Evolutionary conservation across 2,113 vertebrate genomes (phyloP).

Genomic region (Colaptes auratus): DNA sequence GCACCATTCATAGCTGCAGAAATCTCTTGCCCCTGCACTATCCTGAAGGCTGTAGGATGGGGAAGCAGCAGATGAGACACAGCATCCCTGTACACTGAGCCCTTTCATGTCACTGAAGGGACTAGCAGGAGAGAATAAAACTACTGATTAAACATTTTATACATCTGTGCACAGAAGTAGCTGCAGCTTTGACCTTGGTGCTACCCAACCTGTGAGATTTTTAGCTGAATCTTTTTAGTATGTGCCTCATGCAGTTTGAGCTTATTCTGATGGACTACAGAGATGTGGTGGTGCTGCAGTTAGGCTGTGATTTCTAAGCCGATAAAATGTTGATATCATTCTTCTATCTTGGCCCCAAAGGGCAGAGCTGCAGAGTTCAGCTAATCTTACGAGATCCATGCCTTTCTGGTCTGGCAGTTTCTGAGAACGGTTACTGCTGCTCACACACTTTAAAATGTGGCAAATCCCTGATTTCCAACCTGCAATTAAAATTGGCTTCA

Average conservation of each 20-base stretch:
- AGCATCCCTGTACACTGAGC: not conserved
- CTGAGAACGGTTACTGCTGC: not conserved
- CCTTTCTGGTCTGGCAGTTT: not conserved
- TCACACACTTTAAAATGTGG: not conserved
- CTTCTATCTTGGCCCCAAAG: not conserved
- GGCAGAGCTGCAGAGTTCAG: not conserved
- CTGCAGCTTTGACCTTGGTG: not conserved
- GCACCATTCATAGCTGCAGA: fast-evolving
- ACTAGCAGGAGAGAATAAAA: not conserved
- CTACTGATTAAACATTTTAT: not conserved
- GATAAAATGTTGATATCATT: slow-evolving; percentile 36
- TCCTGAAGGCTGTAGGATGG: not conserved
- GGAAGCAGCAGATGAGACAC: not conserved
- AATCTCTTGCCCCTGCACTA: fast-evolving
- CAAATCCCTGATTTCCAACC: not conserved
- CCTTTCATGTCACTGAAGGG: not conserved
- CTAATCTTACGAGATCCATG: not conserved
- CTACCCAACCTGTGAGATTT: not conserved
- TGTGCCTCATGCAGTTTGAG: not conserved
- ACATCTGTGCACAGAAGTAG: not conserved
- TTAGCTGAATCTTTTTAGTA: not conserved
- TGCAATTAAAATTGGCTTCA: not conserved
- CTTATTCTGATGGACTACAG: not conserved
- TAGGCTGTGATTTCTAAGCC: not conserved
- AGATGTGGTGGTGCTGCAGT: not conserved